These are phyloP conservation scores for Pseudococcus viburni DNA, from an alignment of 2,888 invertebrate genomes.

Conservation along the genomic window DNA sequence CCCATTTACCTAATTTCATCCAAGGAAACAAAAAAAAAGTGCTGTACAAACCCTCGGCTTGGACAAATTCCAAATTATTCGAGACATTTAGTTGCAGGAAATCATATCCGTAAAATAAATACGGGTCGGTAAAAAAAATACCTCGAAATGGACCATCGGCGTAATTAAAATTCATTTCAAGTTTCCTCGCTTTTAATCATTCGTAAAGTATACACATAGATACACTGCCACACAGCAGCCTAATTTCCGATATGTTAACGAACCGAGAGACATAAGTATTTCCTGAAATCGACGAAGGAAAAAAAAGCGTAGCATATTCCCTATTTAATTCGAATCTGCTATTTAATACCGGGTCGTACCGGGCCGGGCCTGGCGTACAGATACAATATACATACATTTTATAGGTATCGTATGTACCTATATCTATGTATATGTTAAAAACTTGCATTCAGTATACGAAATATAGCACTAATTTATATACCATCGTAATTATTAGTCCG, in stretches of 20 bases:
- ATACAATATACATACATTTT: slow-evolving; percentile 25
- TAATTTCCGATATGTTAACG: slow-evolving; percentile 6
- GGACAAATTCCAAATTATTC: neutral
- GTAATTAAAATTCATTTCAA: slow-evolving; percentile 5
- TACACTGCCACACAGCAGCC: neutral
- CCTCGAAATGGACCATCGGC: neutral
- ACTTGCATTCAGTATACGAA: slow-evolving; percentile 21
- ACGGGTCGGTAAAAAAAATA: neutral
- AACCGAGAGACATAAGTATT: neutral
- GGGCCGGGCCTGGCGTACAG: neutral
- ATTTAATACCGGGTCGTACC: neutral
- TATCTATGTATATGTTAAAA: neutral
- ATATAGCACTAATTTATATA: slow-evolving; percentile 43
- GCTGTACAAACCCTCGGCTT: neutral
- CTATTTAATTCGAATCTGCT: slow-evolving; percentile 21
- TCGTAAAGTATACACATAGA: neutral
- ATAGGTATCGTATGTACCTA: neutral
- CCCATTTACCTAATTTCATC: too few species aligned
- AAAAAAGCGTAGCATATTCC: slow-evolving; percentile 3
- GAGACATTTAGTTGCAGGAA: neutral
- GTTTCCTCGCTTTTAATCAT: slow-evolving; percentile 8
- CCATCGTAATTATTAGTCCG: slow-evolving; percentile 15
- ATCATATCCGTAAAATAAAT: neutral
- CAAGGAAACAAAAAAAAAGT: too few species aligned
- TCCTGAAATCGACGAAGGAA: slow-evolving; percentile 11